Evolutionary conservation across 2,888 invertebrate genomes (phyloP), one percentile per base, ranked within the genome.

Genomic region (Eupsilia transversa): DNA sequence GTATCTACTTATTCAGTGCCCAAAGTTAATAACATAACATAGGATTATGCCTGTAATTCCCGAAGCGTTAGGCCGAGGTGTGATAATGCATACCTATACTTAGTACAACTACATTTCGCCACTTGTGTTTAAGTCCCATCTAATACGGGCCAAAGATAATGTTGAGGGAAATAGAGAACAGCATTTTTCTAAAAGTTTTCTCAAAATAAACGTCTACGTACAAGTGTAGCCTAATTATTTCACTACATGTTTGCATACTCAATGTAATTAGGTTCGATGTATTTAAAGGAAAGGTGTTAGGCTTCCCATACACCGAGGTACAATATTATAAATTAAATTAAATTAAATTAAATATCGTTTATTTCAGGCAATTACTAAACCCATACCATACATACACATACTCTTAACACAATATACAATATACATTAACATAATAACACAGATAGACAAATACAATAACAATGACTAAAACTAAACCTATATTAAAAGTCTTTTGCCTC

Each of bases 201-300:
- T 9, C 3, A 3, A 17, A 67, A 61, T 23, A 23, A 38, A 38
- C 17, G 3, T 20, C 1, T 10, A 30, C 30, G 10, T 27, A 38
- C 2, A 17, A 17, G 38, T 27, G 10, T 38, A 35, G 14, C n/a
- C 12, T 72, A n/a, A 60, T 60, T 73, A 68, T 43, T 63, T n/a
- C 33, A 46, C 14, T 38, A 35, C 7, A 57, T 72, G 43, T 46
- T 30, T 23, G 23, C 14, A 41, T 54, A 54, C n/a, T 35, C 35
- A 20, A 57, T 46, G 17, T 59, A 59, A 33, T 74, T 49, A 30
- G 30, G 14, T 4, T 73, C 10, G 6, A 30, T 74, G 46, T 38
- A 9, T 7, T 35, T 57, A 35, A 57, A 20, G 38, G 17, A 9
- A 74, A 20, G 5, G 54, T 17, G 27, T 20, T 27, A 27, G 60